These are phyloP conservation scores for Tetheella fluctuosa DNA, from an alignment of 2,888 invertebrate genomes.

Conservation along the genomic window DNA sequence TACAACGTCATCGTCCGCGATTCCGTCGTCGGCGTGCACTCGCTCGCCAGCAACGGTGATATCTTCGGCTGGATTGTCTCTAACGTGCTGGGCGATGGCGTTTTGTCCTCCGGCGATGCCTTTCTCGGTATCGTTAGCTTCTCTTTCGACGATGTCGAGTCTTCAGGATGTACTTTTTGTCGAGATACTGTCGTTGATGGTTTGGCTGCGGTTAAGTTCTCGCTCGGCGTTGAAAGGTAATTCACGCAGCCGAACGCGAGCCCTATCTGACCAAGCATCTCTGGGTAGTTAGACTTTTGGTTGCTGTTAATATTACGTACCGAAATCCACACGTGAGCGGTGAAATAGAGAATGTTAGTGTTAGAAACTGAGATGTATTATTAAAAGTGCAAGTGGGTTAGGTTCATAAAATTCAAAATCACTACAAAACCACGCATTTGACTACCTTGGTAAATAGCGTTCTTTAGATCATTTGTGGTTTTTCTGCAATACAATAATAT, in stretches of 20 bases:
- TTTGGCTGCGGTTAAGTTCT: slow-evolving; percentile 40
- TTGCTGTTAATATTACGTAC: slow-evolving; percentile 68
- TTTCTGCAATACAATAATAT: slow-evolving; percentile 77
- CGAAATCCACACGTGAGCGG: slow-evolving; percentile 58
- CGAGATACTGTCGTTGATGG: slow-evolving; percentile 57
- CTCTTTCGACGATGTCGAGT: slow-evolving; percentile 64
- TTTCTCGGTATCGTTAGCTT: slow-evolving; percentile 60
- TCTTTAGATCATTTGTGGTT: slow-evolving; percentile 83
- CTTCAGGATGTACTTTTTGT: slow-evolving; percentile 76
- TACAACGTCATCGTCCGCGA: slow-evolving; percentile 77
- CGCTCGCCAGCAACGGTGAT: slow-evolving; percentile 69
- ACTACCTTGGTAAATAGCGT: slow-evolving; percentile 80
- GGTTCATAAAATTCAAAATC: slow-evolving; percentile 19
- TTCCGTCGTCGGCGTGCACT: slow-evolving; percentile 70
- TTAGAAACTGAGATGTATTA: slow-evolving; percentile 35
- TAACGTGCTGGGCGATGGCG: slow-evolving; percentile 61
- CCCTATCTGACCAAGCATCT: slow-evolving; percentile 82
- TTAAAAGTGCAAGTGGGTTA: slow-evolving; percentile 35
- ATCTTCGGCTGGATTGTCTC: slow-evolving; percentile 77
- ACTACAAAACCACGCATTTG: slow-evolving; percentile 60
- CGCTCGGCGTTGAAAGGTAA: slow-evolving; percentile 71
- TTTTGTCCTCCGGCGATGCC: slow-evolving; percentile 70
- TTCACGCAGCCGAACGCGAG: slow-evolving; percentile 82
- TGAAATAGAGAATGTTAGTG: slow-evolving; percentile 55
- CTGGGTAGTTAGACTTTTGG: slow-evolving; percentile 81